Conservation (phyloP, 2,888 invertebrate genomes). For the Conops quadrifasciatus region DNA sequence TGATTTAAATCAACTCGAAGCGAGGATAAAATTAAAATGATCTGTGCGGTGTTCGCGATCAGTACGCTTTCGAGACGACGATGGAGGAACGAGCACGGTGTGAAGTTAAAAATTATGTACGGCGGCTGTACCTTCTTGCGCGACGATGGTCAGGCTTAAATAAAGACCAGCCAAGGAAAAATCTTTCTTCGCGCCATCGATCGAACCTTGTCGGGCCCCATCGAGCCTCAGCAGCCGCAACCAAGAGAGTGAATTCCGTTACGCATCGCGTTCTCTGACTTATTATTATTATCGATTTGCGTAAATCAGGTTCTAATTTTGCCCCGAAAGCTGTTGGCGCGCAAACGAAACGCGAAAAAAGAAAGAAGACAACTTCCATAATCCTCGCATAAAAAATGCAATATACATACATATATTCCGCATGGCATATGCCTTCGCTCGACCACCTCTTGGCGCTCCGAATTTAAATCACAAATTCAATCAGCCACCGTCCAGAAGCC, state of each 20-base stretch:
- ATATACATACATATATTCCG: neutral
- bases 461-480: slow-evolving; percentile 27
- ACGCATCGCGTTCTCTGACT: slow-evolving; percentile 31
- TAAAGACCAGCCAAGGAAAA: neutral
- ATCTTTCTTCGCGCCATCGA: neutral
- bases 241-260: slow-evolving; percentile 28
- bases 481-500: slow-evolving; percentile 35
- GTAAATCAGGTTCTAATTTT: slow-evolving; percentile 36
- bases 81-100: neutral
- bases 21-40: slow-evolving; percentile 27
- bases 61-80: neutral
- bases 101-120: neutral
- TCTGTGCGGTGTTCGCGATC: slow-evolving; percentile 6
- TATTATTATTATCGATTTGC: slow-evolving; percentile 32
- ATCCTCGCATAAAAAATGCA: neutral
- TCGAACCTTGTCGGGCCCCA: neutral
- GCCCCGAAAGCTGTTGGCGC: neutral
- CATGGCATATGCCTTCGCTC: neutral
- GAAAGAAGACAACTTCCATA: neutral
- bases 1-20: slow-evolving; percentile 56
- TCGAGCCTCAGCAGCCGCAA: neutral
- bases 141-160: no score
- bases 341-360: neutral
- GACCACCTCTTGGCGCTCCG: neutral
- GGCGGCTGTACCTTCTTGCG: neutral